Evolutionary conservation across 2,113 vertebrate genomes (phyloP).

Genomic region (Narcine bancroftii): DNA sequence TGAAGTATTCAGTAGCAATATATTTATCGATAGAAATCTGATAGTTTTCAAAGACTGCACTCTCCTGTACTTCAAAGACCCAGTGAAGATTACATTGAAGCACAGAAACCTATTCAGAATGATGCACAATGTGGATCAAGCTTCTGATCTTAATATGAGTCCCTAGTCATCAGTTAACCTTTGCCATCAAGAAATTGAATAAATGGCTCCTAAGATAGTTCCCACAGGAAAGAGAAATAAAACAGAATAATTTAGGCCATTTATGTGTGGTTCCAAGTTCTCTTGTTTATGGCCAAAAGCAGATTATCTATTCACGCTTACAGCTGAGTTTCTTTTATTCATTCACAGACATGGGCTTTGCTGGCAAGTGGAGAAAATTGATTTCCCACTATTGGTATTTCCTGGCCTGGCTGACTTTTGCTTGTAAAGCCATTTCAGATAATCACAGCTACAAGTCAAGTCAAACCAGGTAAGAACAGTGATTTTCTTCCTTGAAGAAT

Average conservation of each 20-base stretch:
- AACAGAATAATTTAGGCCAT: neutral
- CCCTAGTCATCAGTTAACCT: neutral
- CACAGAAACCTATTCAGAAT: neutral
- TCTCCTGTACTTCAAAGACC: neutral
- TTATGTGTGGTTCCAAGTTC: neutral
- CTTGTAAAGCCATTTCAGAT: too few relatives aligned
- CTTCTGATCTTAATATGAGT: neutral
- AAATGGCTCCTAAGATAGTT: neutral
- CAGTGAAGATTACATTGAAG: neutral
- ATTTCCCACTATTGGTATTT: too few relatives aligned
- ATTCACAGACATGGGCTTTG: too few relatives aligned
- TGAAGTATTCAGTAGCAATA: neutral
- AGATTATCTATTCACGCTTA: neutral
- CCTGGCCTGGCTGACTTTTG: too few relatives aligned
- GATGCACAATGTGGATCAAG: neutral
- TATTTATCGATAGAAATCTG: neutral
- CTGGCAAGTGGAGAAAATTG: too few relatives aligned
- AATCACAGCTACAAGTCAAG: too few relatives aligned
- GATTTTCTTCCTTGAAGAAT: too few relatives aligned
- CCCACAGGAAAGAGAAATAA: neutral
- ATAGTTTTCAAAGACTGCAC: neutral
- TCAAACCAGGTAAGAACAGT: too few relatives aligned
- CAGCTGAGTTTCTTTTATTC: neutral
- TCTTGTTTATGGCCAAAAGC: neutral
- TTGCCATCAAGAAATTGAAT: neutral